phyloP scores from a whole-genome alignment of 2,888 invertebrate genomes.

The Dolichopus griseipennis region DNA sequence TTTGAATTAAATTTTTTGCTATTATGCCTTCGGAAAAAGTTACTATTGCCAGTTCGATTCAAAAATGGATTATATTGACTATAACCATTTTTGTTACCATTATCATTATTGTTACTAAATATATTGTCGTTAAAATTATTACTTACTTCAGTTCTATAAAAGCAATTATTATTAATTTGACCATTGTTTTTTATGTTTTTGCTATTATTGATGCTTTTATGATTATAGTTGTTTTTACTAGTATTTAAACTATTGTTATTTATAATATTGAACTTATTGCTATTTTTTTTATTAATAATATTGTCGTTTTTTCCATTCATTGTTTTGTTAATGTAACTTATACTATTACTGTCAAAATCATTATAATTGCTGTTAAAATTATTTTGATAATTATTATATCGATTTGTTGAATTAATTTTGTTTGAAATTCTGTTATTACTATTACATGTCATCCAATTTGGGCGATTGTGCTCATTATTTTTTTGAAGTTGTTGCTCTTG shows the following conservation, averaged over 20 bases:
- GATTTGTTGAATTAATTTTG: neutral
- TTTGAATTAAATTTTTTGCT: neutral
- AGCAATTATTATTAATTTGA: too few species aligned
- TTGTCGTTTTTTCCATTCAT: conserved; percentile 11
- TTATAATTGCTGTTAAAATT: conserved; percentile 12
- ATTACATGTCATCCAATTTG: neutral
- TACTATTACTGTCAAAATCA: conserved; percentile 9
- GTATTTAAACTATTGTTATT: conserved; percentile 7
- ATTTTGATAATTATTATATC: conserved; percentile 12
- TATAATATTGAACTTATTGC: conserved; percentile 11
- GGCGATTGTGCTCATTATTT: conserved; percentile 33
- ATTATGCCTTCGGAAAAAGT: neutral
- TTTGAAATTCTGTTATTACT: neutral
- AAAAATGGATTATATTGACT: neutral
- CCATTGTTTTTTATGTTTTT: conserved; percentile 12
- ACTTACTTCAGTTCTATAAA: conserved; percentile 10
- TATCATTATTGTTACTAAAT: conserved; percentile 12
- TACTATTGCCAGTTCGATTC: neutral
- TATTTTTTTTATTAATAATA: conserved; percentile 12
- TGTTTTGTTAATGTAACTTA: neutral
- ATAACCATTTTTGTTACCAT: too few species aligned
- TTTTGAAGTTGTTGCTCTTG: conserved; percentile 50
- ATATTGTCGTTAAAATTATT: conserved; percentile 11
- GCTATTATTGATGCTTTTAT: conserved; percentile 7
- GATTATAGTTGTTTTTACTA: conserved; percentile 10